These are phyloP conservation scores for Dasyornis broadbenti DNA, from an alignment of 2,113 vertebrate species.

Conservation along the genomic window DNA sequence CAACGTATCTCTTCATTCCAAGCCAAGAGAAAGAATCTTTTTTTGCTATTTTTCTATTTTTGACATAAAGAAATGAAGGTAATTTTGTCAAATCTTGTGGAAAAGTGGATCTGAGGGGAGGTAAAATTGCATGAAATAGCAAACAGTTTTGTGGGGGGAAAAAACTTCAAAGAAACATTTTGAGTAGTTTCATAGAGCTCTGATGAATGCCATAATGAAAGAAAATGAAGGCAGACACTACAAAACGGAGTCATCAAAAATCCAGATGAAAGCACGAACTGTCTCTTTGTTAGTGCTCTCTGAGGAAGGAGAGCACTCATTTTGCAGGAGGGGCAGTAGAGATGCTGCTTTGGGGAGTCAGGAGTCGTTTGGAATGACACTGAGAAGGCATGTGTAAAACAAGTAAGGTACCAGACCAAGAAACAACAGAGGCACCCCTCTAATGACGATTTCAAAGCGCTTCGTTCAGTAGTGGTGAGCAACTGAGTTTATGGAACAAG, in stretches of 20 bases:
- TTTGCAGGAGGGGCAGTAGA: not conserved
- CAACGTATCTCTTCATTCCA: not conserved
- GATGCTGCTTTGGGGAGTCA: not conserved
- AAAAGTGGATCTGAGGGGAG: not conserved
- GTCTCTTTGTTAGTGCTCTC: not conserved
- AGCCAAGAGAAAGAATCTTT: not conserved
- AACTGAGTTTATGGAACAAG: not conserved
- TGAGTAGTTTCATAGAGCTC: not conserved
- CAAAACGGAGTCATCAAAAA: not conserved
- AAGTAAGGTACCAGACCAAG: not conserved
- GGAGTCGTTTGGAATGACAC: not conserved
- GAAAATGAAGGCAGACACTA: conserved; percentile 18
- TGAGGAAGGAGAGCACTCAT: not conserved
- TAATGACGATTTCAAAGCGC: not conserved
- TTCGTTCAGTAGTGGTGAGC: not conserved
- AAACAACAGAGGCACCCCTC: not conserved
- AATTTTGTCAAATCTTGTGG: not conserved
- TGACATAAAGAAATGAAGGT: not conserved
- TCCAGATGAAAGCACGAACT: not conserved
- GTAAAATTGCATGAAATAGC: not conserved
- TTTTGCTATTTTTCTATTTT: not conserved
- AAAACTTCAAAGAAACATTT: not conserved
- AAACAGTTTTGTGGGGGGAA: not conserved
- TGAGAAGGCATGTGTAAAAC: not conserved
- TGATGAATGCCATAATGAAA: conserved; percentile 40